Conservation (phyloP, 2,797 vertebrate genomes). For the Borostomias antarcticus region DNA sequence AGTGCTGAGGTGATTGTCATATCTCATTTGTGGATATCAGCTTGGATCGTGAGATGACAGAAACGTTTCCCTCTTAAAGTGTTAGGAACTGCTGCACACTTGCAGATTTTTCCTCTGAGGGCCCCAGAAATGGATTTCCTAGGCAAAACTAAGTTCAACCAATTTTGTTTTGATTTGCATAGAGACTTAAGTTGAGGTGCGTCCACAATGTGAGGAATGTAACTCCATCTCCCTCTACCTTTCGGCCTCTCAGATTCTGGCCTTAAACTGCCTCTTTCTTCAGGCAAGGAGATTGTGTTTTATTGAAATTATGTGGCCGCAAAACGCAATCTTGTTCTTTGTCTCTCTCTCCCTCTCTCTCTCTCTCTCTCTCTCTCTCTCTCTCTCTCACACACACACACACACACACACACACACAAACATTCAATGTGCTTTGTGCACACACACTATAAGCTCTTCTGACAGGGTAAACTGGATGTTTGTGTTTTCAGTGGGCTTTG, state of each 20-base stretch:
- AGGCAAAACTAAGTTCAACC: constrained; percentile 29
- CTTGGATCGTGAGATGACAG: constrained; percentile 42
- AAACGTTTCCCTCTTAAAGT: constrained; percentile 24
- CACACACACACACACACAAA: neutral
- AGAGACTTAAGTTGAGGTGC: too few relatives aligned
- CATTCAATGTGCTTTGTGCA: neutral
- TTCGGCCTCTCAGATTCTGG: neutral
- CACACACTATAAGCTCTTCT: neutral
- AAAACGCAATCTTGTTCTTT: neutral
- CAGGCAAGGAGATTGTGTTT: neutral
- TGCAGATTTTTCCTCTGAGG: constrained; percentile 40
- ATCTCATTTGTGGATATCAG: constrained; percentile 51
- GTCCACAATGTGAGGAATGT: neutral
- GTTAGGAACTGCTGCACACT: constrained; percentile 35
- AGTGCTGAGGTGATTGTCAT: constrained; percentile 40
- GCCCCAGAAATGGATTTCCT: constrained; percentile 45
- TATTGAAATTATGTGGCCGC: neutral
- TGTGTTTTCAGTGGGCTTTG: neutral
- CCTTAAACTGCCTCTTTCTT: too few relatives aligned
- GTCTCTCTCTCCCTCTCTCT: neutral
- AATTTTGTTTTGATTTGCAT: constrained; percentile 35
- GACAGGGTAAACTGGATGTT: neutral
- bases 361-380: neutral
- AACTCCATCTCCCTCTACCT: neutral
- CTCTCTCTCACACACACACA: neutral